These are phyloP conservation scores for Tarsius wallacei DNA, from an alignment of 2,797 vertebrate species.

Conservation along the genomic window DNA sequence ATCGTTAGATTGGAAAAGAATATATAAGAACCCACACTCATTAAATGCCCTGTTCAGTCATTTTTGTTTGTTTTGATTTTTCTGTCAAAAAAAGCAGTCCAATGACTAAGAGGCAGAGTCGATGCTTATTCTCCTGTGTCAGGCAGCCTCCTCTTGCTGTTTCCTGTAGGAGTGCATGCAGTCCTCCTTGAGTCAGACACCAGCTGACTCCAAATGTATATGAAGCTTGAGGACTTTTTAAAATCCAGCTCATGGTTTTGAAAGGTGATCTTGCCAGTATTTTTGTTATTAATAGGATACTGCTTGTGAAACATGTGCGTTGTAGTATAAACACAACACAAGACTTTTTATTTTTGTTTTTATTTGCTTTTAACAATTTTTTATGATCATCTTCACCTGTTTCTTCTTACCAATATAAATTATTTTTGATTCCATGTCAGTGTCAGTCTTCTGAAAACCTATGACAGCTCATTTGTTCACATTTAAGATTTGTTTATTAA, in stretches of 20 bases:
- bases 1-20: neutral
- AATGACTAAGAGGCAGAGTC: neutral
- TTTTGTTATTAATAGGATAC: neutral
- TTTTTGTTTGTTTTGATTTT: neutral
- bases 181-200: neutral
- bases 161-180: neutral
- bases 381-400: neutral
- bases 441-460: neutral
- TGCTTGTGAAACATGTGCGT: neutral
- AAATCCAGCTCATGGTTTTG: neutral
- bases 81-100: neutral
- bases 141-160: neutral
- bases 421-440: neutral
- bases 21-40: neutral
- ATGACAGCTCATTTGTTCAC: neutral
- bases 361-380: neutral
- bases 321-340: neutral
- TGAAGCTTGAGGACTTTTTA: neutral
- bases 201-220: neutral
- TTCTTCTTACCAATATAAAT: neutral
- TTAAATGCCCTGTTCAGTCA: neutral
- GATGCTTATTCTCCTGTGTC: neutral
- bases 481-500: constrained; percentile 15
- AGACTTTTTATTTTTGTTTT: constrained; percentile 3
- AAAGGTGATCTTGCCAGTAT: neutral